These are phyloP conservation scores for Drosophila incognita DNA, from an alignment of 2,888 invertebrate species.

Conservation along the genomic window DNA sequence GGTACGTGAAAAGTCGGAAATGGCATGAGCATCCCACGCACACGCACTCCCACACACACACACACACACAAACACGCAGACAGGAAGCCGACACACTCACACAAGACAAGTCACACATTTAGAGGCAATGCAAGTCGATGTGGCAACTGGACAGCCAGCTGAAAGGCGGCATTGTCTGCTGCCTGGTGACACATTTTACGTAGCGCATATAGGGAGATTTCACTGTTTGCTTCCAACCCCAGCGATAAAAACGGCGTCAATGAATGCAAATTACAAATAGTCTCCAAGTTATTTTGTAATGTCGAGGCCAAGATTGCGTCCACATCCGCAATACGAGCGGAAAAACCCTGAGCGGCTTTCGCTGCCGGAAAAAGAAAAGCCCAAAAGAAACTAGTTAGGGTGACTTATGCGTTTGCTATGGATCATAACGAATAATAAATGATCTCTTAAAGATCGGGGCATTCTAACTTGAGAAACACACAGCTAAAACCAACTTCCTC, in stretches of 20 bases:
- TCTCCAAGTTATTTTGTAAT: conserved; percentile 59
- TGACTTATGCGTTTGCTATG: conserved; percentile 17
- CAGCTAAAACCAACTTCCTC: not conserved
- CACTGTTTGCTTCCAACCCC: conserved; percentile 51
- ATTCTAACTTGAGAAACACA: not conserved
- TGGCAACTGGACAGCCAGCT: conserved; percentile 58
- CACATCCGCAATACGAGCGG: conserved; percentile 36
- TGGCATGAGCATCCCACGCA: conserved; percentile 57
- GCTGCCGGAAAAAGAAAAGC: conserved; percentile 50
- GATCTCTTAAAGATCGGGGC: not conserved
- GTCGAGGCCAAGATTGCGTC: conserved; percentile 47
- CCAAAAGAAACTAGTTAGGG: conserved; percentile 42
- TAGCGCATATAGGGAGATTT: conserved; percentile 52
- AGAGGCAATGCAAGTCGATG: conserved; percentile 43
- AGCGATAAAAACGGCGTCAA: conserved; percentile 64
- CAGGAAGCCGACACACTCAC: conserved; percentile 2
- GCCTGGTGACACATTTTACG: conserved; percentile 68
- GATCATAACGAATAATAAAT: conserved; percentile 15
- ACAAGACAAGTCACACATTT: conserved; percentile 10
- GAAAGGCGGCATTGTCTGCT: conserved; percentile 60
- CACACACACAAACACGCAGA: conserved; percentile 25
- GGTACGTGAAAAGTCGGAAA: conserved; percentile 80
- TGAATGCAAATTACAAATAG: conserved; percentile 77
- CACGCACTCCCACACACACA: conserved; percentile 22
- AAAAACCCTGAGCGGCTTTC: conserved; percentile 54